These are phyloP conservation scores for Gymnoscopelus microlampas DNA, from an alignment of 2,797 vertebrate species.

Conservation along the genomic window DNA sequence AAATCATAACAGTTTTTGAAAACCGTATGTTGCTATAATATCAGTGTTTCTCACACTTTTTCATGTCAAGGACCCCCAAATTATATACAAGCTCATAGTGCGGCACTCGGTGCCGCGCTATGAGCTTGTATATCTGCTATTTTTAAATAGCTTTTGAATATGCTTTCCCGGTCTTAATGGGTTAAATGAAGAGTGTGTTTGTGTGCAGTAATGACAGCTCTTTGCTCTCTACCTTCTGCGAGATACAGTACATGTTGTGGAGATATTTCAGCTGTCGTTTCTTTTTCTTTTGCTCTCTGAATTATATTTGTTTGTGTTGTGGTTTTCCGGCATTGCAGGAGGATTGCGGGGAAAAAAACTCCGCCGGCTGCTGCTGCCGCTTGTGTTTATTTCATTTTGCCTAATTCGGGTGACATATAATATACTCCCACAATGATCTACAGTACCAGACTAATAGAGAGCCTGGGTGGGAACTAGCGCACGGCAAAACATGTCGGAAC, in stretches of 20 bases:
- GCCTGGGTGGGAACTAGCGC: neutral
- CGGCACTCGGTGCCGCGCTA: no score
- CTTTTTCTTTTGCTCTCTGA: no score
- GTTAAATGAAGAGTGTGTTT: conserved; percentile 21
- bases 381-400: conserved; percentile 48
- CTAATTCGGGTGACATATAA: conserved; percentile 38
- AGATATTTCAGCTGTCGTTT: no score
- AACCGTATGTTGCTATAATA: no score
- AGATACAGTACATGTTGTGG: neutral
- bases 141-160: no score
- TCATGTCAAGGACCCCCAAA: no score
- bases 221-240: conserved; percentile 6
- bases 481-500: neutral
- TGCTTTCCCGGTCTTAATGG: no score
- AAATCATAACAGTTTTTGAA: no score
- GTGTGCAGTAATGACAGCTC: conserved; percentile 23
- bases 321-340: conserved; percentile 3
- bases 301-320: conserved; percentile 26
- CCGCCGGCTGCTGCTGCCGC: conserved; percentile 7
- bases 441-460: neutral
- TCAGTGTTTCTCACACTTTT: no score
- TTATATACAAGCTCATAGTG: no score
- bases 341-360: neutral
- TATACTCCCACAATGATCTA: conserved; percentile 47
- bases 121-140: no score